Percentiles rank a stretch among this genome's conserved stretches.
Conservation (phyloP, 2,797 vertebrate species). For the Ciconia nigra region DNA sequence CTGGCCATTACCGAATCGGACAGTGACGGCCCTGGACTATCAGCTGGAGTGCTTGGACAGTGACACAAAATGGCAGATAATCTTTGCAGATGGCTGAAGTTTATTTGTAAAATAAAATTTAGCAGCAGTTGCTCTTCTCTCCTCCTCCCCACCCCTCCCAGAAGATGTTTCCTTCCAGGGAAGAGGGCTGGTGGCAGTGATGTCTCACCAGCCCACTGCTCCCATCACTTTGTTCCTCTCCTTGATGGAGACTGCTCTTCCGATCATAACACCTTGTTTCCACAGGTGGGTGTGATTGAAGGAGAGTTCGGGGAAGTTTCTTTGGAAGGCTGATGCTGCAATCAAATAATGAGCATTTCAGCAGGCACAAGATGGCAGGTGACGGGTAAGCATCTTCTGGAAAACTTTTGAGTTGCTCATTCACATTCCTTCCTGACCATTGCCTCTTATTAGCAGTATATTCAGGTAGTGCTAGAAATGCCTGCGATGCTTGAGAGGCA, state of each 20-base stretch:
- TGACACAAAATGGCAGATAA: neutral
- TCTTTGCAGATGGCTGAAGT: neutral
- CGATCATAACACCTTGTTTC: rapidly evolving
- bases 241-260: rapidly evolving
- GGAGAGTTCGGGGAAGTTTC: neutral
- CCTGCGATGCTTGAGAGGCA: neutral
- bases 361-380: neutral
- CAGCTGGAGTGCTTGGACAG: neutral
- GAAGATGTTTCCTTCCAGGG: neutral
- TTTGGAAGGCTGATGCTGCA: neutral
- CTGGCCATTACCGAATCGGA: neutral
- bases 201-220: neutral
- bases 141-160: neutral
- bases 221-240: neutral
- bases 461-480: neutral
- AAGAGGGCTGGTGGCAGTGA: rapidly evolving
- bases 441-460: neutral
- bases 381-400: neutral
- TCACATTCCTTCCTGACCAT: neutral
- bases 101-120: neutral
- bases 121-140: neutral
- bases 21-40: neutral
- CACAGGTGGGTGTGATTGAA: neutral
- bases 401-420: neutral
- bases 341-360: neutral